phyloP scores from a whole-genome alignment of 2,888 invertebrate genomes.

The Phlogophora meticulosa region DNA sequence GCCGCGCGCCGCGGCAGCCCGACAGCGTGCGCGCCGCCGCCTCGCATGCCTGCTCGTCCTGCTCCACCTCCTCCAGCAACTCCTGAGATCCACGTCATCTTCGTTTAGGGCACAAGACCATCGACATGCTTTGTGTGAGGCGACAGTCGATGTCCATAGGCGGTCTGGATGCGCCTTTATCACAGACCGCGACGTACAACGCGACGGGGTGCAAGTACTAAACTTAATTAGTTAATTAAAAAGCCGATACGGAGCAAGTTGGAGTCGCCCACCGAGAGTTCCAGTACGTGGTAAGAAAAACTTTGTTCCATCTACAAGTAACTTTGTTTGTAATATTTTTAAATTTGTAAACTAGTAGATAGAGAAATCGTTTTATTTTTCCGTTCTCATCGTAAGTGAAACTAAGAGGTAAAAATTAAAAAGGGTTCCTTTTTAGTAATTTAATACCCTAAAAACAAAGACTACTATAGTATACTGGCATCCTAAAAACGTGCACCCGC shows the following conservation, averaged over 20 bases:
- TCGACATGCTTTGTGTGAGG: not conserved
- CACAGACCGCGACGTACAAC: not conserved
- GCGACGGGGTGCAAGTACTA: not conserved
- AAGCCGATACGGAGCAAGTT: too few species aligned
- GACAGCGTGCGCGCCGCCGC: slow-evolving; percentile 87
- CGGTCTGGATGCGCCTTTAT: not conserved
- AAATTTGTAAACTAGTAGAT: too few species aligned
- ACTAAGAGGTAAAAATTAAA: too few species aligned
- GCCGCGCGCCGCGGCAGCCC: slow-evolving; percentile 75
- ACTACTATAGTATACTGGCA: too few species aligned
- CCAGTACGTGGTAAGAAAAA: too few species aligned
- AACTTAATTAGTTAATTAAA: not conserved
- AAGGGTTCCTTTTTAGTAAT: too few species aligned
- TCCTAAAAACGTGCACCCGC: not conserved
- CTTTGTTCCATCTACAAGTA: too few species aligned
- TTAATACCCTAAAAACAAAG: too few species aligned
- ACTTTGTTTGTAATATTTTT: too few species aligned
- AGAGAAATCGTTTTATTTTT: too few species aligned
- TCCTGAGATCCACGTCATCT: slow-evolving; percentile 86
- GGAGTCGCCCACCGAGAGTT: too few species aligned
- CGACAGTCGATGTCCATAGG: not conserved
- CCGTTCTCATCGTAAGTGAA: too few species aligned
- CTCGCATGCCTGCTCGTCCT: slow-evolving; percentile 92
- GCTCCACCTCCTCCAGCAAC: slow-evolving; percentile 94
- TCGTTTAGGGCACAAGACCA: not conserved